Conservation (phyloP, 2,797 vertebrate species). For the Xerus rutilus region DNA sequence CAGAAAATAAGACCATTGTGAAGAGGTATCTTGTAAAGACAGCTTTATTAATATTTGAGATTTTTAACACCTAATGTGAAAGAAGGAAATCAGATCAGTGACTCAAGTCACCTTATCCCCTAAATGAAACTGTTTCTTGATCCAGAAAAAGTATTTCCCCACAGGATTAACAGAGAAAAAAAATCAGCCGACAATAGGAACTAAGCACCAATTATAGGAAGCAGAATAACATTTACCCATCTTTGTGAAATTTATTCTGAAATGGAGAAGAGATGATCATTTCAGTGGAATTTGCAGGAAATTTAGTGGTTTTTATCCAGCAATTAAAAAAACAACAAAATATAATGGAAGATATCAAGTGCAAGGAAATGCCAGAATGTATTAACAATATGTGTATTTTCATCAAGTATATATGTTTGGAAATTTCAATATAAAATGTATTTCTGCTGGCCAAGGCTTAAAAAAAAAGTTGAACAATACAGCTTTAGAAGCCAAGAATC, state of each 20-base stretch:
- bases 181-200: not conserved
- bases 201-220: not conserved
- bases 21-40: not conserved
- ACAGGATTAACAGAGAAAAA: slow-evolving; percentile 1
- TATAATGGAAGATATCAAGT: not conserved
- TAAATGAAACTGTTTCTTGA: slow-evolving; percentile 23
- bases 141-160: not conserved
- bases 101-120: slow-evolving; percentile 1
- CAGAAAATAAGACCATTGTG: not conserved
- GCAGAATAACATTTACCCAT: not conserved
- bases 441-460: not conserved
- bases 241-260: not conserved
- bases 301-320: not conserved
- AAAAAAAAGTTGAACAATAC: not conserved
- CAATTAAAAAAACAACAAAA: slow-evolving; percentile 39
- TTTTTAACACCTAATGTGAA: not conserved
- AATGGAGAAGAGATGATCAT: not conserved
- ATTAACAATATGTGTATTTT: not conserved
- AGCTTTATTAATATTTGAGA: not conserved
- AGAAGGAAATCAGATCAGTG: not conserved
- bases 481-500: not conserved
- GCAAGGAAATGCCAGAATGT: not conserved
- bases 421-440: not conserved
- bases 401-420: not conserved
- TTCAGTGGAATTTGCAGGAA: slow-evolving; percentile 1